A percentile compares a stretch with the other conserved stretches of the same genome.
These are phyloP conservation scores for Caenorhabditis afra DNA, from an alignment of 2,888 invertebrate genomes.

Conservation along the genomic window DNA sequence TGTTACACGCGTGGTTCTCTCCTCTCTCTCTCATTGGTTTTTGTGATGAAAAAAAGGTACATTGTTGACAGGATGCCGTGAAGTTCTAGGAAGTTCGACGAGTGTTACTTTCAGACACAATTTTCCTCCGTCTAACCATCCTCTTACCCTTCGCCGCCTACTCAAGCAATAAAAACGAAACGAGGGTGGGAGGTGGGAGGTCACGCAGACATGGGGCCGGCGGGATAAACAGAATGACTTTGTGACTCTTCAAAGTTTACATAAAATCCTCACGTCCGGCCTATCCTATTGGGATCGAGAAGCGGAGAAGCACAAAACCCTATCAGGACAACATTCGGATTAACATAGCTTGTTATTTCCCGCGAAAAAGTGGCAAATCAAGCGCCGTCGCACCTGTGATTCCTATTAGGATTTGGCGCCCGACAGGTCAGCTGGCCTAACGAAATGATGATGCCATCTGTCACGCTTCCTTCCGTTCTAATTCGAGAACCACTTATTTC, in stretches of 20 bases:
- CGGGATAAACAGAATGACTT: slow-evolving; percentile 40
- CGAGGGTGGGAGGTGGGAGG: slow-evolving; percentile 32
- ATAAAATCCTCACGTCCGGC: slow-evolving; percentile 5
- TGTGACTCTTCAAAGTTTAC: slow-evolving; percentile 10
- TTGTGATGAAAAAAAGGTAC: slow-evolving; percentile 7
- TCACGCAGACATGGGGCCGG: slow-evolving; percentile 24
- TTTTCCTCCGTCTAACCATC: too few relatives aligned
- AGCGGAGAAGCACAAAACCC: not conserved
- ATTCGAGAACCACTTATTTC: not conserved
- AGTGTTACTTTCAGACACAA: not conserved
- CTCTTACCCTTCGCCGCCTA: not conserved
- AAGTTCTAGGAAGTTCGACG: slow-evolving; percentile 8
- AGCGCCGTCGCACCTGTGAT: not conserved
- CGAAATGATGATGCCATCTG: slow-evolving; percentile 1
- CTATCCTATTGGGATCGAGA: not conserved
- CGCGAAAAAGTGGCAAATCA: not conserved
- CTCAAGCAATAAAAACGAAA: slow-evolving; percentile 35
- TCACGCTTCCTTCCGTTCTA: slow-evolving; percentile 5
- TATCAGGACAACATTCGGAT: not conserved
- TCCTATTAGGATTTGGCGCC: not conserved
- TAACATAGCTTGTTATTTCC: not conserved
- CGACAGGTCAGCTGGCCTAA: not conserved
- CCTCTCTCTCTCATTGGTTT: not conserved
- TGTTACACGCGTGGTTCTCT: not conserved
- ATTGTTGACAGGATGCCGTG: slow-evolving; percentile 10